These are phyloP conservation scores for Holothuria scabra DNA, from an alignment of 53 echinoderm and acorn worm genomes.

Conservation along the genomic window DNA sequence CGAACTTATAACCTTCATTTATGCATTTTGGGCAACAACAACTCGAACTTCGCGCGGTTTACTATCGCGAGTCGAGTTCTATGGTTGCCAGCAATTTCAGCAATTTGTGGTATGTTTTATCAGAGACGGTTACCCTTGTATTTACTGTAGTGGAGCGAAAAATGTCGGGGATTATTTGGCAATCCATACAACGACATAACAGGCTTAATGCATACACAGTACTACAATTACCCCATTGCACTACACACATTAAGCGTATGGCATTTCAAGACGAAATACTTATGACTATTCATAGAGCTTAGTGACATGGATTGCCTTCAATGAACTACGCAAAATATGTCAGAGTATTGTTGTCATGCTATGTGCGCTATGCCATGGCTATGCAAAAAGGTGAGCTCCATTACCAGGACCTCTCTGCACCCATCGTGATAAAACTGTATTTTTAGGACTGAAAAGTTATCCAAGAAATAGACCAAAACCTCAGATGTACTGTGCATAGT, in stretches of 20 bases:
- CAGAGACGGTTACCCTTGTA: too few species aligned
- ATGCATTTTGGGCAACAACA: background rate
- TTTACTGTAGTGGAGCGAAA: conserved; percentile 1
- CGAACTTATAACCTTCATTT: too few species aligned
- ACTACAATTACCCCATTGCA: too few species aligned
- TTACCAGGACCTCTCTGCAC: conserved; percentile 43
- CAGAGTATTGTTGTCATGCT: conserved; percentile 47
- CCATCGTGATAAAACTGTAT: background rate
- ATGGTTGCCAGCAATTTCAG: conserved; percentile 43
- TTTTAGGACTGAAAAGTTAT: too few species aligned
- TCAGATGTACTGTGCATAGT: too few species aligned
- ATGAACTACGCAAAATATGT: conserved; percentile 34
- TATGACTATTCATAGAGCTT: conserved; percentile 15
- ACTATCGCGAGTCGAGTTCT: conserved; percentile 22
- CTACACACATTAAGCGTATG: too few species aligned
- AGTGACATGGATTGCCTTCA: conserved; percentile 4
- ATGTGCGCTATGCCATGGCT: conserved; percentile 50
- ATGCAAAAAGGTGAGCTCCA: conserved; percentile 50
- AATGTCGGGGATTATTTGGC: conserved; percentile 34
- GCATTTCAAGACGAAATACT: background rate
- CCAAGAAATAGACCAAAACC: too few species aligned
- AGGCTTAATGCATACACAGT: too few species aligned
- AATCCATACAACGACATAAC: background rate
- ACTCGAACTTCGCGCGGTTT: conserved; percentile 45
- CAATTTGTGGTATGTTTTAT: conserved; percentile 48